These are phyloP conservation scores for Apodemus sylvaticus DNA, from an alignment of 2,113 vertebrate species.

Conservation along the genomic window DNA sequence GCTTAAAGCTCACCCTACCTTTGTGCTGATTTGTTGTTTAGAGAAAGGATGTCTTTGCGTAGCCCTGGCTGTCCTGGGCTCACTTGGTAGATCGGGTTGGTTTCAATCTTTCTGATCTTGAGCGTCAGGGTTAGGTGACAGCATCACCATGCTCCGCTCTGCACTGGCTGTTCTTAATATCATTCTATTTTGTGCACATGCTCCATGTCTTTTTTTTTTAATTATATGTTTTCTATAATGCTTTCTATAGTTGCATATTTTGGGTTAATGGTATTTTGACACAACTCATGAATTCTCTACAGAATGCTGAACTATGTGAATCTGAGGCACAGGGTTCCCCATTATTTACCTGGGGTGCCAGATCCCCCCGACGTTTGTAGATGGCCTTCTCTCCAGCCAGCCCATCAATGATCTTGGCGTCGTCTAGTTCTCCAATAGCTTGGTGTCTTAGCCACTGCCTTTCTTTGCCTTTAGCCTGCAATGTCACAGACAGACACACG, in stretches of 20 bases:
- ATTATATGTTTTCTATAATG: background rate
- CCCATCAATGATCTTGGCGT: constrained; percentile 97
- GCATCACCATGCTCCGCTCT: background rate
- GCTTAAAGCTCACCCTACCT: background rate
- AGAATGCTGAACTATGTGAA: background rate
- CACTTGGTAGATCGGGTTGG: background rate
- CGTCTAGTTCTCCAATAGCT: constrained; percentile 94
- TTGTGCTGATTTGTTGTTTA: background rate
- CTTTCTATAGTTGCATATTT: constrained; percentile 5
- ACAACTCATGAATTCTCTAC: background rate
- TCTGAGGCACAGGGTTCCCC: background rate
- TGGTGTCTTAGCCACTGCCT: constrained; percentile 97
- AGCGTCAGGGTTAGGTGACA: background rate
- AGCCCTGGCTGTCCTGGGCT: background rate
- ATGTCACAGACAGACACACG: constrained; percentile 54
- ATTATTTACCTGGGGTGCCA: constrained; percentile 93
- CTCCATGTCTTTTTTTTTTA: background rate
- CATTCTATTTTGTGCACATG: background rate
- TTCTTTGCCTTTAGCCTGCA: constrained; percentile 97
- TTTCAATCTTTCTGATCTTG: background rate
- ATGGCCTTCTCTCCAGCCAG: constrained; percentile 96
- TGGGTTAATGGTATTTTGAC: constrained; percentile 12
- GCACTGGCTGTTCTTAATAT: background rate
- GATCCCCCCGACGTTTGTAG: constrained; percentile 95
- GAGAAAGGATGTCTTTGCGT: background rate